Base-by-base conservation (phyloP, 2,113 vertebrate species). In the Callaeas wilsoni region DNA sequence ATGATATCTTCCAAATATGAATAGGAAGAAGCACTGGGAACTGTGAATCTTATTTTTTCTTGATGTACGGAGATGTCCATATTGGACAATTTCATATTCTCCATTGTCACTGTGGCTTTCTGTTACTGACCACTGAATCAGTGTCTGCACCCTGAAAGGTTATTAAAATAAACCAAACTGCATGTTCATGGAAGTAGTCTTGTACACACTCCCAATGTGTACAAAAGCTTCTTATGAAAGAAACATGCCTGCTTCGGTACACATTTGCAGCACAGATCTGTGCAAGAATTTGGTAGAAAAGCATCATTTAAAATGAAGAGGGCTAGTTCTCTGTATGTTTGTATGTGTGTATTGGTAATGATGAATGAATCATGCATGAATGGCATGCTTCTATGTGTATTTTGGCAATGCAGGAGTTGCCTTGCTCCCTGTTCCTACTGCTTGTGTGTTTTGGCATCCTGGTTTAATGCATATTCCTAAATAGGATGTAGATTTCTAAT, bases 391-490 rank as follows among this genome's bases (percentile, higher is more conserved):
- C 50, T 91, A 7, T 85, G 78, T 74, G 68, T 87, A 29, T 87
- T 90, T 93, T 95, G 94, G 87, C 84, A 90, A 20, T 33, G 50
- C 59, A 59, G 19, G 15, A 70, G 30, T 27, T 85, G 29, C 55
- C 90, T 95, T 93, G 12, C 78, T 95, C 69, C 53, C 46, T 62
- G 55, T 71, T 93, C 50, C 63, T 90, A 59, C 74, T 56, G 27
- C 52, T 73, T 83, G 75, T 85, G 47, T 94, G 78, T 77, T 94
- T 93, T 96, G 91, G 93, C 93, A 80, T 87, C 37, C 52, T 83
- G 67, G 4, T 46, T 85, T 73, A 42, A n/a, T 69, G 21, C 16
- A 20, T 73, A 49, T 76, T 90, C 50, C 20, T 64, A 63, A 89
- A 83, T 17, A 89, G 9, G 46, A 57, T 55, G 55, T 44, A 55